These are phyloP conservation scores for Plutomurus gul DNA, from an alignment of 1,140 invertebrate genomes.

Conservation along the genomic window DNA sequence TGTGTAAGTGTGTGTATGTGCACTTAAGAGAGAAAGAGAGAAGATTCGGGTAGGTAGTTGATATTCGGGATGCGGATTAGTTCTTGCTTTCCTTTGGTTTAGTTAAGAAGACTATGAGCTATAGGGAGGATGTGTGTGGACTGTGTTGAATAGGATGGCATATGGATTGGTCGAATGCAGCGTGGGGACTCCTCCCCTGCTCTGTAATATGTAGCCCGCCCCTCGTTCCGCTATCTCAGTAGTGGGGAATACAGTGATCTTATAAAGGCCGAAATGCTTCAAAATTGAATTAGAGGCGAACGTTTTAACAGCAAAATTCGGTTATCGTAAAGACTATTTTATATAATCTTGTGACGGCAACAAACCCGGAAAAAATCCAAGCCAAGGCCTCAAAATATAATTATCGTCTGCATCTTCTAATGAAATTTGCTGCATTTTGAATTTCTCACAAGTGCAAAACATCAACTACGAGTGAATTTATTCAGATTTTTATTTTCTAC, in stretches of 20 bases:
- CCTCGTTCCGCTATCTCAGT: slow-evolving; percentile 26
- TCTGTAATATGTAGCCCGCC: slow-evolving; percentile 15
- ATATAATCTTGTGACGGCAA: slow-evolving; percentile 40
- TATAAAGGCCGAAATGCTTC: slow-evolving; percentile 54
- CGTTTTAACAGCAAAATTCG: slow-evolving; percentile 55
- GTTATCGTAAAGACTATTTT: slow-evolving; percentile 52
- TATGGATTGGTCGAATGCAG: slow-evolving; percentile 23
- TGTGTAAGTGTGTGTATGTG: background rate
- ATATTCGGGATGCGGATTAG: slow-evolving; percentile 11
- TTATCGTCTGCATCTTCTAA: slow-evolving; percentile 49
- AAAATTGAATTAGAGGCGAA: slow-evolving; percentile 55
- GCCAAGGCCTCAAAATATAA: slow-evolving; percentile 53
- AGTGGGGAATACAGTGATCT: slow-evolving; percentile 52
- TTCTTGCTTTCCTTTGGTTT: background rate
- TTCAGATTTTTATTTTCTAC: background rate
- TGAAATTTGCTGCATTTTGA: slow-evolving; percentile 52
- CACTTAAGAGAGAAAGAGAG: background rate
- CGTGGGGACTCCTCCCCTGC: slow-evolving; percentile 30
- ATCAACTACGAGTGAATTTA: background rate
- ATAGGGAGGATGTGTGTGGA: background rate
- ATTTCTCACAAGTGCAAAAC: slow-evolving; percentile 34
- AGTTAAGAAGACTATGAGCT: background rate
- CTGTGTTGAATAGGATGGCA: background rate
- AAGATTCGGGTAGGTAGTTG: background rate
- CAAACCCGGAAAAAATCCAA: slow-evolving; percentile 43